Base-by-base conservation (phyloP, 2,797 vertebrate species). In the Chelmon rostratus region DNA sequence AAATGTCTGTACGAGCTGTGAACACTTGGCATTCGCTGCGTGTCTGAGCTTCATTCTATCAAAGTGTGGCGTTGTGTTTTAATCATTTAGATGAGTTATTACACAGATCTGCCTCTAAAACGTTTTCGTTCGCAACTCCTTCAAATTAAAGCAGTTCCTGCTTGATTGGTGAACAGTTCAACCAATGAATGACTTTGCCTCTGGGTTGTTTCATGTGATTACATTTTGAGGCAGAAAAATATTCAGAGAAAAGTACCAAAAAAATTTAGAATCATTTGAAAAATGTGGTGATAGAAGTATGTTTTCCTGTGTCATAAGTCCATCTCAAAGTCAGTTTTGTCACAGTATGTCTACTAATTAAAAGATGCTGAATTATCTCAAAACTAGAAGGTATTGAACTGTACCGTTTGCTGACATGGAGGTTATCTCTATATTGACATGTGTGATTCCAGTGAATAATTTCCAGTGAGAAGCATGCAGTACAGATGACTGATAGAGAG, bases 71-170 rank as follows among this genome's bases (percentile, higher is more conserved):
- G 61, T 38, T 75, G 40, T 59, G 52, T 56, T 84, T 78, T 42
- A 56, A 73, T 69, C 28, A 64, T 53, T 70, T 47, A 38, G 28
- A 64, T 44, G 38, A 68, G 56, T 58, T 72, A n/a, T 57, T 76
- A 44, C 50, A 57, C 56, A 71, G 53, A 54, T 77, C 47, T 61
- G 66, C 13, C 21, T 81, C 47, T 61, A 31, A 40, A 49, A 57
- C 38, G 38, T 38, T 74, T 61, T 67, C 37, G 31, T 62, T 81
- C 71, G 54, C 23, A 46, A 59, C 73, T 68, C 65, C 53, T 40
- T 73, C 25, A 59, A 80, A 77, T 65, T 62, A 75, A 79, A 82
- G 59, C 53, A 12, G 47, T 37, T 44, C 63, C 42, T 63, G n/a
- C 57, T 38, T 54, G 67, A 63, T 35, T 59, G 66, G 37, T 23